A percentile compares a stretch with the other conserved stretches of the same genome.
Evolutionary conservation across 2,113 vertebrate species (phyloP).

Genomic region (Myrmecophaga tridactyla): DNA sequence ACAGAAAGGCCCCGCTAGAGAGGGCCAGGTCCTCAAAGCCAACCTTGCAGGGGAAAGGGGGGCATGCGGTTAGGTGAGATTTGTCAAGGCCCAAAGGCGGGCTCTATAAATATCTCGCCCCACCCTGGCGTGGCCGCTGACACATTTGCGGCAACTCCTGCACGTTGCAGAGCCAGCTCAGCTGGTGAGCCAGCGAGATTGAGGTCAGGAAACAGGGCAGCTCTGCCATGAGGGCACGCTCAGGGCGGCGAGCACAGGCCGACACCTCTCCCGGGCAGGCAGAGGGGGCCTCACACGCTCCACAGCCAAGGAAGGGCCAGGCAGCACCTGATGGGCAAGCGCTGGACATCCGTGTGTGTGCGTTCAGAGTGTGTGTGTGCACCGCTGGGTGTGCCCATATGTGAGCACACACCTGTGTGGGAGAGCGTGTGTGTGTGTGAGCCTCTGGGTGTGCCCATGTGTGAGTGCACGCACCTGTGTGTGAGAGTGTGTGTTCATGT

Average conservation of each 20-base stretch:
- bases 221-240: neutral
- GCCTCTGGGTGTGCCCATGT: neutral
- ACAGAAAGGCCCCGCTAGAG: no score
- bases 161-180: neutral
- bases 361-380: neutral
- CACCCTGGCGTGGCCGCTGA: no score
- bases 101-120: no score
- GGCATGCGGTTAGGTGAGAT: no score
- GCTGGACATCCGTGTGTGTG: neutral
- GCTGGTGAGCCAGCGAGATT: neutral
- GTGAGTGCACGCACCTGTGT: accelerated
- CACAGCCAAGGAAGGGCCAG: no score
- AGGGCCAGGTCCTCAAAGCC: no score
- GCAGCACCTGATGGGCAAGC: no score
- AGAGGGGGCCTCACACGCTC: neutral
- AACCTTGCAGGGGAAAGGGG: no score
- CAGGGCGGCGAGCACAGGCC: neutral
- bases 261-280: neutral
- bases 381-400: no score
- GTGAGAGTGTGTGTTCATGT: neutral
- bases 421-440: neutral
- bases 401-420: neutral
- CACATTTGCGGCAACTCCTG: accelerated
- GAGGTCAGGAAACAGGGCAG: neutral
- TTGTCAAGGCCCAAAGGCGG: no score